Evolutionary conservation across 2,113 vertebrate genomes (phyloP).

Genomic region (Leptobrachium ailaonicum): DNA sequence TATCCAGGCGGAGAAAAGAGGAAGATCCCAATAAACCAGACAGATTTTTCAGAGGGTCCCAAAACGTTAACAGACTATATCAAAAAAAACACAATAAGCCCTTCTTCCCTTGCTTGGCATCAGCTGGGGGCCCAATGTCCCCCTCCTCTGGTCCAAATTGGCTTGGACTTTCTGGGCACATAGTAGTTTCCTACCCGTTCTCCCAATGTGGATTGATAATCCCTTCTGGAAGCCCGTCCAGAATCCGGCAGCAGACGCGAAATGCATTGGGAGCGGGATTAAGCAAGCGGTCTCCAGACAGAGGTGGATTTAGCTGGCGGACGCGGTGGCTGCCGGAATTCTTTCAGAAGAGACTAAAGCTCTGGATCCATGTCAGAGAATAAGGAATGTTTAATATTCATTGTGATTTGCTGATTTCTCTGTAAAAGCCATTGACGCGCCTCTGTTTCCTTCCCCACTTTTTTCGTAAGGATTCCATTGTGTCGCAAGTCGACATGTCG

Average conservation of each 20-base stretch:
- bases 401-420: slow-evolving; percentile 5
- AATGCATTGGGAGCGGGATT: slow-evolving; percentile 15
- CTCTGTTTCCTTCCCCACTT: too few relatives aligned
- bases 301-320: slow-evolving; percentile 30
- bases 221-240: slow-evolving; percentile 12
- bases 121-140: neutral
- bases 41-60: neutral
- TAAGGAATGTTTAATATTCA: slow-evolving; percentile 1
- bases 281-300: slow-evolving; percentile 13
- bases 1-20: slow-evolving; percentile 7
- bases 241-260: neutral
- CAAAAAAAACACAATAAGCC: slow-evolving; percentile 7
- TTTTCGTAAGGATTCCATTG: too few relatives aligned
- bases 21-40: slow-evolving; percentile 19
- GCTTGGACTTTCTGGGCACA: neutral
- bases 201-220: neutral
- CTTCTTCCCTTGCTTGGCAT: neutral
- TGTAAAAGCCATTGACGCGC: slow-evolving; percentile 19
- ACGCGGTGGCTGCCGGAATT: slow-evolving; percentile 3
- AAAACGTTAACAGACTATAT: slow-evolving; percentile 16
- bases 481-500: too few relatives aligned
- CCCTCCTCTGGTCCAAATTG: neutral
- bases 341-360: too few relatives aligned
- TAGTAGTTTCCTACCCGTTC: slow-evolving; percentile 11
- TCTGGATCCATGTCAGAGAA: neutral